Evolutionary conservation across 2,888 invertebrate species (phyloP), one percentile per base, ranked within the genome.

Genomic region (Hyalella azteca): DNA sequence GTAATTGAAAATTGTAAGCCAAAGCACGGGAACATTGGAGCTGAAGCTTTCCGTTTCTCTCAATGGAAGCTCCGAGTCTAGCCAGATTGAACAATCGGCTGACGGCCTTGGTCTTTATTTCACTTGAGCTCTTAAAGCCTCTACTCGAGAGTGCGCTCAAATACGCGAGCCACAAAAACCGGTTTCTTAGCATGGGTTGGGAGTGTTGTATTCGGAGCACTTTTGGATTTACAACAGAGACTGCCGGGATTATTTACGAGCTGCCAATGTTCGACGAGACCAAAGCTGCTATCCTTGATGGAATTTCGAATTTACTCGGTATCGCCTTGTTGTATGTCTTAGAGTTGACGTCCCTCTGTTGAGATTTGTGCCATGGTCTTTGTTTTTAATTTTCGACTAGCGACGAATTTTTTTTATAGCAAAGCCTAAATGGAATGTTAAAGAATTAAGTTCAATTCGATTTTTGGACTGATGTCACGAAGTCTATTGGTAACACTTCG

Each of bases 61-160:
- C 54, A 54, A 22, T 5, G 54, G 54, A 54, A 54, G 54, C 54
- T 54, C 9, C 54, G 54, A 54, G 54, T 54, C 54, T 26, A 54
- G 54, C 54, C 29, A 54, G 26, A 54, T 54, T 54, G 54, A 54
- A 54, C 54, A 54, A 54, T 54, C 54, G 54, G 54, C 54, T 54
- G 54, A 54, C 22, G 29, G 54, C 54, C 29, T 54, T 54, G 26
- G 54, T 54, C 54, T 54, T 54, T 54, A 54, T 54, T 54, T 54
- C 54, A 2, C 54, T 26, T 54, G 54, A 54, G 54, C 54, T 54
- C 26, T 54, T 54, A 26, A 54, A 54, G 22, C 54, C n/a, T 54
- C 54, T 29, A 29, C 54, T 29, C 54, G 29, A 54, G 54, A 54
- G 54, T 9, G 22, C 22, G 26, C 26, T 54, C 26, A 11, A 54